phyloP scores from a whole-genome alignment of 2,113 vertebrate species.

The Syngnathus typhle region DNA sequence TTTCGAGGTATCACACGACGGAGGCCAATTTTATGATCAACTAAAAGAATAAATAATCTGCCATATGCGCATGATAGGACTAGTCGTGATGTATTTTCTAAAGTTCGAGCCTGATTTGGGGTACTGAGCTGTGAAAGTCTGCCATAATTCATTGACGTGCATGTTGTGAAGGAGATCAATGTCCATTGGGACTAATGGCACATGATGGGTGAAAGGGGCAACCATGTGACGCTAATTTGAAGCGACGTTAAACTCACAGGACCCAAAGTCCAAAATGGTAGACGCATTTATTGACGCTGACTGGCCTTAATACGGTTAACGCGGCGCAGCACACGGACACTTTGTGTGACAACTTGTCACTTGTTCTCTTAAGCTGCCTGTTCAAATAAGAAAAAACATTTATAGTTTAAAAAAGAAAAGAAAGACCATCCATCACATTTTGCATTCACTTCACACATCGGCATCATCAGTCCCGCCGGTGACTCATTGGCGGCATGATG shows the following conservation, averaged over 20 bases:
- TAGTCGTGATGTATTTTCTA: neutral
- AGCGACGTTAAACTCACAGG: conserved; percentile 58
- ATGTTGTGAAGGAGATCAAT: conserved; percentile 58
- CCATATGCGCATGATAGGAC: neutral
- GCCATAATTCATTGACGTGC: neutral
- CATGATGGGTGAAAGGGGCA: conserved; percentile 59
- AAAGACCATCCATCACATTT: neutral
- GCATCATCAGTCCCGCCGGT: conserved; percentile 53
- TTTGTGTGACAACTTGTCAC: conserved; percentile 36
- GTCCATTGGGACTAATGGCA: conserved; percentile 67
- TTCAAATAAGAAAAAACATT: neutral
- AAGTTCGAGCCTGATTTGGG: neutral
- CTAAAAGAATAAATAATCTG: too few species aligned
- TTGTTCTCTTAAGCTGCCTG: neutral
- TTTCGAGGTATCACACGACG: too few species aligned
- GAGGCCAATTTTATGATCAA: too few species aligned
- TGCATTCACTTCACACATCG: conserved; percentile 38
- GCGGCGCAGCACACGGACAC: conserved; percentile 49
- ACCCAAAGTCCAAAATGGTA: conserved; percentile 34
- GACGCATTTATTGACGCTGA: conserved; percentile 57
- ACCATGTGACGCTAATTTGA: conserved; percentile 73
- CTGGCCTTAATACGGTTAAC: conserved; percentile 56
- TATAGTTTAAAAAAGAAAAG: neutral
- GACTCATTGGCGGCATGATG: conserved; percentile 61
- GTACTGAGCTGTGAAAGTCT: neutral